Base-by-base conservation (phyloP, 2,888 invertebrate genomes). In the Drosophila diplacantha region DNA sequence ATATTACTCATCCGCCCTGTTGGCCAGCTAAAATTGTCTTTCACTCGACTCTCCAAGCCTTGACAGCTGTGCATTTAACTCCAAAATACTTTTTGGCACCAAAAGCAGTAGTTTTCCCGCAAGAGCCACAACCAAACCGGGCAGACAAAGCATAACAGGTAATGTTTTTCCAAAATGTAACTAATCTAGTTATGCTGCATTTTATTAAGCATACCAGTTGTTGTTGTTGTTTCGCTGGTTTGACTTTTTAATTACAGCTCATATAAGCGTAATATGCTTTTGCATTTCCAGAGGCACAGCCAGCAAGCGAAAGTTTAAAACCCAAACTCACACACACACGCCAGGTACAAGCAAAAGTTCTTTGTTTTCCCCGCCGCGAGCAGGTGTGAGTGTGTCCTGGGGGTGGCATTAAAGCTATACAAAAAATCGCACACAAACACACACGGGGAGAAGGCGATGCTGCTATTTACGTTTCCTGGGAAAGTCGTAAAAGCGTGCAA, bases 401-500 rank as follows among this genome's bases (percentile, higher is more conserved):
- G 60, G 60, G 58, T n/a, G 60, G 60, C 60, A 60, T 59, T 60
- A 60, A 32, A 38, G 39, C 47, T 26, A 47, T 32, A 32, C 24
- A 20, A 38, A 31, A 31, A 31, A 26, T 20, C 22, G 37, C 56
- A 39, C 24, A 50, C 24, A 22, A 6, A 7, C 18, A 26, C 26
- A 3, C 8, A 14, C 4, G 18, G 12, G 26, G 43, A 20, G 20
- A n/a, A 16, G 12, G 41, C 3, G 32, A 31, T 37, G 35, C 41
- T 52, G 35, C 63, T 32, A 62, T 62, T 69, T 80, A 61, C 73
- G 81, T 71, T 80, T 77, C 81, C 68, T 32, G 47, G 65, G 75
- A 77, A 82, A 64, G 75, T 80, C 77, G 71, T 77, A 81, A 78
- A 78, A 74, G 75, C 81, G 78, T 72, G 62, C 35, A 62, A 62